Base-by-base conservation (phyloP, 2,113 vertebrate genomes). In the Thunnus maccoyii region DNA sequence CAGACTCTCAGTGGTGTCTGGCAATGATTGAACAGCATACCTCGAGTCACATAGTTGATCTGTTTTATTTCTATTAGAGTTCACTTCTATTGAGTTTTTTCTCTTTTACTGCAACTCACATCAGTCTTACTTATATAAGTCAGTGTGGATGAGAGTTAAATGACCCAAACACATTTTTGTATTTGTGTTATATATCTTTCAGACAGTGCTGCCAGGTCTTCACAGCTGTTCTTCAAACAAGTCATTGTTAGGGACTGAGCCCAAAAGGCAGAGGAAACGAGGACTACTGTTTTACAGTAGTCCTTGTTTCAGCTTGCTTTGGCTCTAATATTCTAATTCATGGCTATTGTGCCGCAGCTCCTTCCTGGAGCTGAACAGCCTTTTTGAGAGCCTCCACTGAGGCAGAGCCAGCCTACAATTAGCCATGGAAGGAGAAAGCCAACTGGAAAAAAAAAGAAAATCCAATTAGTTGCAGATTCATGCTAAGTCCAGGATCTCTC, bases 401-500 rank as follows among this genome's bases (percentile, higher is more conserved):
- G 74, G 57, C 84, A 58, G 66, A 88, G 72, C 63, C 62, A 63
- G 73, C 57, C 68, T 63, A 75, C 70, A 88, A 76, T 88, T 69
- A 88, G 62, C 70, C 72, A 78, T 76, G 61, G 52, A 71, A 66
- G 55, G 75, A 80, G 51, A 87, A 74, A 78, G 75, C 67, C 71
- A 85, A 70, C 51, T 71, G 69, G 64, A 84, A 83, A 84, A 83
- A 83, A 89, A 87, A 79, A 81, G 74, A 83, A 89, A 86, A 89
- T 86, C 70, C 70, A 86, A 82, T 93, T 92, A 91, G 83, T 80
- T 78, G 50, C 80, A 89, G 80, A 90, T 84, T 91, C 36, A 83
- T 82, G 65, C 78, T 75, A 76, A 86, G 50, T 80, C 80, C 60
- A 76, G 75, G 87, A 88, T 85, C 70, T 81, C 36, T 86, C 78